Base-by-base conservation (phyloP, 2,797 vertebrate genomes). In the Gymnodraco acuticeps region DNA sequence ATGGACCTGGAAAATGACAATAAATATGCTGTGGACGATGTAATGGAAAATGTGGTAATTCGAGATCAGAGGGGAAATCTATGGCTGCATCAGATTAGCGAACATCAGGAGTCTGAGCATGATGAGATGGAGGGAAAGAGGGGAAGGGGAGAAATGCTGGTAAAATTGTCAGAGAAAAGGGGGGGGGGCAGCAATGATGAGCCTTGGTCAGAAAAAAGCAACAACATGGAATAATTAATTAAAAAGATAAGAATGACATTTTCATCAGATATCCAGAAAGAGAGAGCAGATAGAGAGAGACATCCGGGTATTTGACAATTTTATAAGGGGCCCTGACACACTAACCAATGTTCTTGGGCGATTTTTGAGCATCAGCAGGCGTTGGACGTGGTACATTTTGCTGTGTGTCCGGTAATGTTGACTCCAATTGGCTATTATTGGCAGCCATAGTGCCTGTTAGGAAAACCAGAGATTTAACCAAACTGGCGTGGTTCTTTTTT, bases 21-120 rank as follows among this genome's bases (percentile, higher is more conserved):
- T 89, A 89, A 89, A 88, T 80, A 79, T 63, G 55, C 59, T 77
- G 41, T 52, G 51, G 64, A 74, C 69, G 85, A 84, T 86, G 84
- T 89, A 90, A 91, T 92, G 87, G 89, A 89, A 90, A 92, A 87
- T 83, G 81, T 69, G 70, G 75, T 81, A 64, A 66, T 82, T 63
- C 1, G 19, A 87, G 76, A 93, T 93, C 88, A 91, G 89, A 88
- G 70, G 79, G 80, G 80, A 90, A 88, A 91, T 90, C 88, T 91
- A 53, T 69, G 78, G 78, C 88, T 87, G 82, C 84, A 92, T 93
- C 87, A 88, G 77, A 94, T 93, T 89, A 92, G 80, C 5, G 60
- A 80, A 85, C 75, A 85, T 91, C 83, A 82, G 82, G 80, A 86
- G 86, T 84, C 73, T 50, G 78, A 89, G 61, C 77, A 81, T 79